Conservation (phyloP, 2,113 vertebrate species). For the Steatornis caripensis region DNA sequence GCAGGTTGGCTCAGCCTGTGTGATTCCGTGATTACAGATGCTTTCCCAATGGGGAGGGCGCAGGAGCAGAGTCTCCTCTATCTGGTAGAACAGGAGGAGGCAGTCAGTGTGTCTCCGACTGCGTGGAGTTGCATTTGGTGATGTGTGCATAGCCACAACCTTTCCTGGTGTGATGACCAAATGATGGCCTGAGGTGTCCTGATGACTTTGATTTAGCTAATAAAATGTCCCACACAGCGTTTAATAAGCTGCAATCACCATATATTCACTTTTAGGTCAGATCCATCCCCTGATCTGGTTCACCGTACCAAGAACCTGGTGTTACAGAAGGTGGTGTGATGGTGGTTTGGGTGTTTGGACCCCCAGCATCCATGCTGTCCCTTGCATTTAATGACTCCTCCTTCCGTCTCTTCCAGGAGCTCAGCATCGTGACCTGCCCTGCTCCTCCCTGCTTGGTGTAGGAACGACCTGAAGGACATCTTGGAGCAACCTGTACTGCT, state of each 20-base stretch:
- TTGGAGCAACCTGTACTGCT: slow-evolving; percentile 52
- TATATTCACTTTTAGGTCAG: too few species aligned
- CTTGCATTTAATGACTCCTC: not conserved
- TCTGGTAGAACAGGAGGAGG: slow-evolving; percentile 2
- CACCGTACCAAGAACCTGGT: too few species aligned
- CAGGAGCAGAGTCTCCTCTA: not conserved
- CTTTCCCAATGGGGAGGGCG: not conserved
- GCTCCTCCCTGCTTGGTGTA: not conserved
- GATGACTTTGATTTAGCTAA: not conserved
- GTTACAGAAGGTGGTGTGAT: not conserved
- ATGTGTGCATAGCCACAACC: not conserved
- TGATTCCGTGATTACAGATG: not conserved
- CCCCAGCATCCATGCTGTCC: not conserved
- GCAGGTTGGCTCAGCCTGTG: not conserved
- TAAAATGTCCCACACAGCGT: not conserved
- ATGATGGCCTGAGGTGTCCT: not conserved
- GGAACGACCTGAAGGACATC: not conserved
- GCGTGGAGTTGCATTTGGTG: not conserved
- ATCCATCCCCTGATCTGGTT: too few species aligned
- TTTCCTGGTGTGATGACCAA: not conserved
- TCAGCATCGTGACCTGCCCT: not conserved
- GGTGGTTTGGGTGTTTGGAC: not conserved
- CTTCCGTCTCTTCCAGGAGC: slow-evolving; percentile 17
- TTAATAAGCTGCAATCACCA: too few species aligned
- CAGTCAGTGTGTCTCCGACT: not conserved